Evolutionary conservation across 1,140 invertebrate genomes (phyloP).

Genomic region (Hycleus cichorii): DNA sequence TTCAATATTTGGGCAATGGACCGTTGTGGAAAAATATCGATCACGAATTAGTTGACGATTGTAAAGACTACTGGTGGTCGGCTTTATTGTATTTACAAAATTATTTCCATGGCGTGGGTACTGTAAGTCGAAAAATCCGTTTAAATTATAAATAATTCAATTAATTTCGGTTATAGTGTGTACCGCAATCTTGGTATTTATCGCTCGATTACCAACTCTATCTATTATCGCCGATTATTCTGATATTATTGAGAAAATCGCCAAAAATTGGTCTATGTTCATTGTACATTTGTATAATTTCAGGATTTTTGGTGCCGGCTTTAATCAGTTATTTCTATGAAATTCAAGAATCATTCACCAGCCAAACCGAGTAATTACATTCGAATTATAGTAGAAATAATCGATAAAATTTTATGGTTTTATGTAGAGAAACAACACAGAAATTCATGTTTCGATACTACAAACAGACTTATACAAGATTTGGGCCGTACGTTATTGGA

Average conservation of each 20-base stretch:
- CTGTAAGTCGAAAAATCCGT: constrained; percentile 23
- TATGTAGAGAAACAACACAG: constrained; percentile 1
- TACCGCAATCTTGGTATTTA: constrained; percentile 8
- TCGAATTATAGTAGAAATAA: too few species aligned
- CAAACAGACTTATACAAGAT: constrained; percentile 39
- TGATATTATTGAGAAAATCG: neutral
- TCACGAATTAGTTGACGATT: constrained; percentile 28
- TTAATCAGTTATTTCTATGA: constrained; percentile 2
- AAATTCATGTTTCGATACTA: constrained; percentile 27
- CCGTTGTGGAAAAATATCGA: constrained; percentile 41
- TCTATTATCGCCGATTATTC: neutral
- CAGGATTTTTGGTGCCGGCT: neutral
- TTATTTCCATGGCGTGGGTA: constrained; percentile 37
- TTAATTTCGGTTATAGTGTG: constrained; percentile 3
- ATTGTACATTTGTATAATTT: neutral
- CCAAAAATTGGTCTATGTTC: neutral
- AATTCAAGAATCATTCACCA: neutral
- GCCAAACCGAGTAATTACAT: neutral
- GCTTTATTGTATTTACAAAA: constrained; percentile 46
- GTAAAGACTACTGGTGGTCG: constrained; percentile 46
- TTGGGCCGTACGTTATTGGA: constrained; percentile 50
- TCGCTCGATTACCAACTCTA: constrained; percentile 8
- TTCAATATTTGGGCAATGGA: constrained; percentile 48
- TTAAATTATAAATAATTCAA: neutral
- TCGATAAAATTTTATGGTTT: neutral